phyloP scores from a whole-genome alignment of 2,113 vertebrate genomes.

The Aspiorhynchus laticeps region DNA sequence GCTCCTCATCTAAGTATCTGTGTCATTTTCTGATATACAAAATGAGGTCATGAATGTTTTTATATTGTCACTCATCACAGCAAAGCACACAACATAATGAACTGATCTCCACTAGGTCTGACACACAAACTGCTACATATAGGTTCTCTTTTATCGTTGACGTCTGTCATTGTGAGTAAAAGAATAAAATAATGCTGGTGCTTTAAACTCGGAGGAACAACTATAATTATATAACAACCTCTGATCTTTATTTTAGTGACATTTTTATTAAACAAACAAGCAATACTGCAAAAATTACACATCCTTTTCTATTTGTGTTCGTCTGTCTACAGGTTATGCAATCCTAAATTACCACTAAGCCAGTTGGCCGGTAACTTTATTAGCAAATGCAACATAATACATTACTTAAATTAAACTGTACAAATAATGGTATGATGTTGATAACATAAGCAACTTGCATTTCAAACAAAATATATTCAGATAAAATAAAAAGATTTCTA shows the following conservation, averaged over 20 bases:
- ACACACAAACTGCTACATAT: background rate
- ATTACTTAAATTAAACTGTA: background rate
- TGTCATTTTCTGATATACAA: constrained; percentile 32
- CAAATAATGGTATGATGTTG: background rate
- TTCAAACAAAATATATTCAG: background rate
- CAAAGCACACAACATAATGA: background rate
- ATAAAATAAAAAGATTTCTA: background rate
- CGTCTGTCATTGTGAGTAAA: background rate
- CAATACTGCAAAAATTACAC: background rate
- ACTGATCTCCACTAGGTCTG: background rate
- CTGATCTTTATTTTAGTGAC: background rate
- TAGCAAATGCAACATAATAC: background rate
- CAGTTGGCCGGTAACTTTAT: background rate
- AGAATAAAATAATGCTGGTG: background rate
- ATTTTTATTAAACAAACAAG: background rate
- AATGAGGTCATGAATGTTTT: constrained; percentile 36
- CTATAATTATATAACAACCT: background rate
- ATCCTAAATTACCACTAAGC: background rate
- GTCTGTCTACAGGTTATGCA: background rate
- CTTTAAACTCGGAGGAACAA: background rate
- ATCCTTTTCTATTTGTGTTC: background rate
- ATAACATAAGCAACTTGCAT: too few relatives aligned
- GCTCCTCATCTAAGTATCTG: constrained; percentile 37
- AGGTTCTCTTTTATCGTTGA: background rate
- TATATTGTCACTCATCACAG: background rate